Conservation (phyloP, 2,888 invertebrate species). For the Caenorhabditis drosophilae region DNA sequence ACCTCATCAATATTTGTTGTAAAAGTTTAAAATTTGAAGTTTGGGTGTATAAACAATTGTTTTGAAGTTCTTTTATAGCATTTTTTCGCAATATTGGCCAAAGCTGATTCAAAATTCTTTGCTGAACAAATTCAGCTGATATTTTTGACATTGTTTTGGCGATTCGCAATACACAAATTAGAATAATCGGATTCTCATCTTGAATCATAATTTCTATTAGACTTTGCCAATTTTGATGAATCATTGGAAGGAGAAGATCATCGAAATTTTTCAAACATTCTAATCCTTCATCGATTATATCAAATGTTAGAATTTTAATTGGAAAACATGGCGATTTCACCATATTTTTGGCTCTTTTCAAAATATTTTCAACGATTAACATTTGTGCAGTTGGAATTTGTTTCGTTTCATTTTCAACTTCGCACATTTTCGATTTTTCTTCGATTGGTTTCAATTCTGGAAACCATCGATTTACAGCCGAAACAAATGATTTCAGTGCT, state of each 20-base stretch:
- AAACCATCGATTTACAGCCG: constrained; percentile 39
- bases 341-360: constrained; percentile 46
- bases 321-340: constrained; percentile 32
- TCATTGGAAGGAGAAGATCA: constrained; percentile 62
- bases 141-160: constrained; percentile 44
- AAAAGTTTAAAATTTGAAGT: constrained; percentile 7
- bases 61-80: constrained; percentile 11
- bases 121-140: constrained; percentile 52
- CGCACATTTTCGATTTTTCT: neutral
- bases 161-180: neutral
- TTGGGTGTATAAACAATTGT: constrained; percentile 4
- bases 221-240: constrained; percentile 61
- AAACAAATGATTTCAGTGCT: constrained; percentile 38
- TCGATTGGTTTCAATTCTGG: constrained; percentile 15
- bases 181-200: constrained; percentile 16
- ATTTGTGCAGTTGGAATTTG: constrained; percentile 11
- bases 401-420: constrained; percentile 3
- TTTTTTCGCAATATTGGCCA: constrained; percentile 39
- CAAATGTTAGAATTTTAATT: constrained; percentile 16
- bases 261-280: constrained; percentile 41
- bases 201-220: constrained; percentile 38
- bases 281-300: constrained; percentile 19
- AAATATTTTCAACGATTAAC: constrained; percentile 16
- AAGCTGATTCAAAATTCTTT: constrained; percentile 47
- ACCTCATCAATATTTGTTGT: too few species aligned